Evolutionary conservation across 2,888 invertebrate species (phyloP).

Genomic region (Heliconius hortense): DNA sequence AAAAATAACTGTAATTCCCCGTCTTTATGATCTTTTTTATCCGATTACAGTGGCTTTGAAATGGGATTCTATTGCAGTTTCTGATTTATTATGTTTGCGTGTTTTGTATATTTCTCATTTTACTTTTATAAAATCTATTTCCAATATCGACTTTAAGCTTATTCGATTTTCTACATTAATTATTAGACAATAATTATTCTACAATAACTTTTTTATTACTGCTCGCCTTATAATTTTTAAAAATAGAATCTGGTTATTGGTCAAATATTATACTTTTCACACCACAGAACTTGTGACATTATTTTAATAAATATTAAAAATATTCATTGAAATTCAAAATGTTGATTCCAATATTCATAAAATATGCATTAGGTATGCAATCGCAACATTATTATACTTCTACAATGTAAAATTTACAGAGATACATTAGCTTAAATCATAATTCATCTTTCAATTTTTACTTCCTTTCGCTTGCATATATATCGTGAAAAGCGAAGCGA

Average conservation of each 20-base stretch:
- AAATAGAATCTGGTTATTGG: not conserved
- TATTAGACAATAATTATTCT: not conserved
- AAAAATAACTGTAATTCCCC: slow-evolving; percentile 62
- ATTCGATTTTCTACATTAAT: not conserved
- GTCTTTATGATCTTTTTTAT: slow-evolving; percentile 32
- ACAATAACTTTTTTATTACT: not conserved
- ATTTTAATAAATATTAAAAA: not conserved
- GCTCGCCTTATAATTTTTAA: not conserved
- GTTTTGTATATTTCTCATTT: not conserved
- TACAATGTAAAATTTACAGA: slow-evolving; percentile 27
- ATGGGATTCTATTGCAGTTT: slow-evolving; percentile 17
- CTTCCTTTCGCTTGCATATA: slow-evolving; percentile 37
- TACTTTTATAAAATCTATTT: not conserved
- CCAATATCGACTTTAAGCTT: not conserved
- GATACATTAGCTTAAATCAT: slow-evolving; percentile 27
- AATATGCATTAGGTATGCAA: slow-evolving; percentile 1
- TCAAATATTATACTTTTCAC: not conserved
- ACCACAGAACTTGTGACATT: not conserved
- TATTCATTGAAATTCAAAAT: not conserved
- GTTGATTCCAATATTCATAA: not conserved
- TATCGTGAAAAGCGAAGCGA: slow-evolving; percentile 43
- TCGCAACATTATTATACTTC: not conserved
- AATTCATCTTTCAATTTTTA: slow-evolving; percentile 39
- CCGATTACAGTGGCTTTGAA: slow-evolving; percentile 24
- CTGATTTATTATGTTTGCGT: slow-evolving; percentile 20